Percentiles rank a stretch among this genome's conserved stretches.
Evolutionary conservation across 2,888 invertebrate species (phyloP).

Genomic region (Drosophila acutilabella): DNA sequence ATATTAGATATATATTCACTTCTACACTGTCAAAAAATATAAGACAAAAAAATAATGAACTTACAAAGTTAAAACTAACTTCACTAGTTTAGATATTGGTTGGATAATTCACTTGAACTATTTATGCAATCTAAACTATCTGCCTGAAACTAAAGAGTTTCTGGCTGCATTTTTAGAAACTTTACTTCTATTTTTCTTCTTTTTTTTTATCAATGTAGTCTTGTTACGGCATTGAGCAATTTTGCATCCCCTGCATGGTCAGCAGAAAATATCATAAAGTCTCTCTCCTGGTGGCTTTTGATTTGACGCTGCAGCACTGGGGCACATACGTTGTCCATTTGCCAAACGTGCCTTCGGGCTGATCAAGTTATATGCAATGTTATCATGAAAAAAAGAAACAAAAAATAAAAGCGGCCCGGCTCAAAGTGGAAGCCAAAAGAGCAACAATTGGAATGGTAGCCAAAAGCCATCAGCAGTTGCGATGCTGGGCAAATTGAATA

Average conservation of each 20-base stretch:
- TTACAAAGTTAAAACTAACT: too few relatives aligned
- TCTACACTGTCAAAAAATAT: neutral
- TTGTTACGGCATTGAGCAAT: slow-evolving; percentile 5
- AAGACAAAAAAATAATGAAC: neutral
- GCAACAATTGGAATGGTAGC: slow-evolving; percentile 13
- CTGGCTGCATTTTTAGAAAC: too few relatives aligned
- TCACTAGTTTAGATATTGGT: too few relatives aligned
- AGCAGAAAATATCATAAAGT: slow-evolving; percentile 27
- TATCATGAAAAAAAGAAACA: slow-evolving; percentile 55
- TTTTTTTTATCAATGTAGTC: neutral
- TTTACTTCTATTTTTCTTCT: neutral
- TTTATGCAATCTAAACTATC: too few relatives aligned
- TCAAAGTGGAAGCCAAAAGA: slow-evolving; percentile 33
- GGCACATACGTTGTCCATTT: slow-evolving; percentile 57
- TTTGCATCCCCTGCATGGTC: slow-evolving; percentile 30
- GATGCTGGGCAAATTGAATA: slow-evolving; percentile 69
- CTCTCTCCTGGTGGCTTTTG: slow-evolving; percentile 1
- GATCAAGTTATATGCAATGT: slow-evolving; percentile 62
- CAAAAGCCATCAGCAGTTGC: slow-evolving; percentile 32
- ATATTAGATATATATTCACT: slow-evolving; percentile 7
- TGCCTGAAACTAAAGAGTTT: too few relatives aligned
- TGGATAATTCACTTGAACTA: too few relatives aligned
- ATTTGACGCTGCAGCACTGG: slow-evolving; percentile 22
- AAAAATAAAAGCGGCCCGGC: slow-evolving; percentile 40
- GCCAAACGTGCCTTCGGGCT: slow-evolving; percentile 40